Evolutionary conservation across 2,888 invertebrate genomes (phyloP), one percentile per base, ranked within the genome.

Genomic region (Digitonthophagus gazella): DNA sequence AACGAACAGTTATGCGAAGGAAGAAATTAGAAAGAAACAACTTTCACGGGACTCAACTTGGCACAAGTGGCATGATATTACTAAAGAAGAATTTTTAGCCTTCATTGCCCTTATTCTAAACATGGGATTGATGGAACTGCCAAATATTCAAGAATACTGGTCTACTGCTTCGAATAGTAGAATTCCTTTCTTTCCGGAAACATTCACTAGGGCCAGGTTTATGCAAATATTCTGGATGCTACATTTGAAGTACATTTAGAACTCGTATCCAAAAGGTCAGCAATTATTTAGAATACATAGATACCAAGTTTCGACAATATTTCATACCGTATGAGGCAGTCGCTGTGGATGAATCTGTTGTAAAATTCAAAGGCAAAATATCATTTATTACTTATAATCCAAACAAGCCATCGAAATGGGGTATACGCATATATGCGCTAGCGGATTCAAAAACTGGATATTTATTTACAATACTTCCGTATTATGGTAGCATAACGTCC

Each of bases 91-190:
- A 70, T 72, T 72, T 56, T 65, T 57, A 72, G 0, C 74, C 74
- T 64, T 63, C n/a, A n/a, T 75, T 64, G 69, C 64, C 6, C 64
- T 73, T n/a, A 73, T 73, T 64, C 58, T 73, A n/a, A 74, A 74
- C 66, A 75, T 72, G 72, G 73, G 70, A 14, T 65, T 67, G 44
- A 71, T 74, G 67, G 67, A 70, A 54, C 56, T 69, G 57, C 5
- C 67, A 68, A 70, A 69, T 28, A 71, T 71, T 18, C n/a, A 64
- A 58, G 61, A 73, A 16, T 74, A 74, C 66, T 74, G 70, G 73
- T 64, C 70, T 18, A 66, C 63, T 6, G 65, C 44, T 6, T n/a
- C 15, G 14, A 72, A 65, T 16, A 66, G 65, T 8, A 66, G 44
- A 65, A 74, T 74, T 64, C 73, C 73, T 11, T 74, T 74, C 64